Percentiles rank a stretch among this genome's conserved stretches.
Evolutionary conservation across 2,113 vertebrate species (phyloP).

Genomic region (Mustela lutreola): DNA sequence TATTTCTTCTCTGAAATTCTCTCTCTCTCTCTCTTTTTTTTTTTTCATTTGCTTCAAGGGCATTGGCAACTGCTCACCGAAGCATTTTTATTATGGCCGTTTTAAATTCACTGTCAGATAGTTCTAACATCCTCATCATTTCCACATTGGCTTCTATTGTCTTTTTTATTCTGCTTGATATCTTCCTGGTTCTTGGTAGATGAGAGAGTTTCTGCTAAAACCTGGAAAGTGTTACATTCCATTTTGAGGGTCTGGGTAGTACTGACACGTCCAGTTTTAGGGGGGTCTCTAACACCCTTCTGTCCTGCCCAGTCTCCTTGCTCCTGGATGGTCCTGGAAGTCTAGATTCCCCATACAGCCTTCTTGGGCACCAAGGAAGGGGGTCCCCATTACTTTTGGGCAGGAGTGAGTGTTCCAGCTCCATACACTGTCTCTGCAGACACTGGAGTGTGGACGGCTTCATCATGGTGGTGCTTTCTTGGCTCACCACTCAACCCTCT

Average conservation of each 20-base stretch:
- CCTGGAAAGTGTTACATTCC: neutral
- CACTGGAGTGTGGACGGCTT: neutral
- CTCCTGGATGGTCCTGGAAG: no score
- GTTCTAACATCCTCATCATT: neutral
- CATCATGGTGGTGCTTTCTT: neutral
- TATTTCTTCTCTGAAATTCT: neutral
- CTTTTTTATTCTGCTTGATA: neutral
- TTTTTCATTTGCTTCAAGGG: neutral
- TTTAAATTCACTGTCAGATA: neutral
- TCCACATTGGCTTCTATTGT: neutral
- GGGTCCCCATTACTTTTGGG: neutral
- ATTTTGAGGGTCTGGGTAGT: neutral
- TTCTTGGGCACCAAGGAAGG: neutral
- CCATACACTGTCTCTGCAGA: neutral
- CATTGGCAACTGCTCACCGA: neutral
- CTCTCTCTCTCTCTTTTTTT: neutral
- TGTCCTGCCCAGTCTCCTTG: neutral
- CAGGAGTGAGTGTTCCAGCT: rapidly evolving
- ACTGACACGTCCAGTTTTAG: neutral
- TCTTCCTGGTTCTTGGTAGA: neutral
- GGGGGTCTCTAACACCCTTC: neutral
- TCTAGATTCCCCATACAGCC: neutral
- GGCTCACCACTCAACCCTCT: neutral
- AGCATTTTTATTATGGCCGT: neutral
- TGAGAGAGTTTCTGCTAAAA: neutral